Percentiles rank a stretch among this genome's conserved stretches.
These are phyloP conservation scores for Bradysia coprophila DNA, from an alignment of 1,140 invertebrate species.

Conservation along the genomic window DNA sequence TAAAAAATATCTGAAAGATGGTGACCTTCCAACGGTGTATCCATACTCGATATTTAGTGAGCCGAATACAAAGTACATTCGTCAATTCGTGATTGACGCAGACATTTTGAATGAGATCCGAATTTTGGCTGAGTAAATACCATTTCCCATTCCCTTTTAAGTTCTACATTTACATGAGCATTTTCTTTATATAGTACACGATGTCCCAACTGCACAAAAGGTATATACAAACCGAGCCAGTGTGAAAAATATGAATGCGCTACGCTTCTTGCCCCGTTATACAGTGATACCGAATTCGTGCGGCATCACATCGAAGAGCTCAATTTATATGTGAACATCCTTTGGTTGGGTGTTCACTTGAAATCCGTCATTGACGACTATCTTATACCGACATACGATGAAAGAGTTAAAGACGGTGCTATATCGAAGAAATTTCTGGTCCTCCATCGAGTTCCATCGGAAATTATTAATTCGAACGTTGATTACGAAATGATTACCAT, in stretches of 20 bases:
- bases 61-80: conserved; percentile 7
- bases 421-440: conserved; percentile 33
- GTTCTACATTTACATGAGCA: too few relatives aligned
- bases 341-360: conserved; percentile 42
- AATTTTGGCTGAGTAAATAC: background rate
- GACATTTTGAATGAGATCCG: background rate
- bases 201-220: conserved; percentile 7
- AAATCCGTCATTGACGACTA: conserved; percentile 26
- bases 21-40: conserved; percentile 9
- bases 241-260: conserved; percentile 32
- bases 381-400: conserved; percentile 14
- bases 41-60: conserved; percentile 13
- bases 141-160: too few relatives aligned
- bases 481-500: conserved; percentile 30
- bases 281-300: conserved; percentile 28
- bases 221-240: conserved; percentile 33
- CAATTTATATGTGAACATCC: conserved; percentile 33
- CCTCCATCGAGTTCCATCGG: conserved; percentile 45
- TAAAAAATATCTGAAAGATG: conserved; percentile 15
- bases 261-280: conserved; percentile 33
- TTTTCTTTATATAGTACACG: too few relatives aligned
- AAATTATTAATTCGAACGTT: conserved; percentile 31
- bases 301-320: conserved; percentile 31
- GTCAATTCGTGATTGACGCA: conserved; percentile 10
- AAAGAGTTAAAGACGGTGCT: conserved; percentile 5